Conservation (phyloP, 92 coral and sea anemone species). For the Palythoa caribaeorum region DNA sequence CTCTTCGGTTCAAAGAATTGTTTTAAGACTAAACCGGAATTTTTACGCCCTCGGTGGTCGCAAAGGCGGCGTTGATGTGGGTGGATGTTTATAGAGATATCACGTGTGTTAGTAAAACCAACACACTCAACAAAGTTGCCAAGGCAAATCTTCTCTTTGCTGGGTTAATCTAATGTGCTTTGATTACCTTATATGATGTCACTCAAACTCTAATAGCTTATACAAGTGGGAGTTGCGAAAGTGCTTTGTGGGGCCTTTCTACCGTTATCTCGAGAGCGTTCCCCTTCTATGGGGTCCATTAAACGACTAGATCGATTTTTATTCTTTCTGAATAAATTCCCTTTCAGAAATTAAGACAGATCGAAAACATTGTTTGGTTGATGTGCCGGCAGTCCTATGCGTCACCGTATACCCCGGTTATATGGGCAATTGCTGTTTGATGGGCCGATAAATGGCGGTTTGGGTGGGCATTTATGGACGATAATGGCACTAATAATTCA, state of each 20-base stretch:
- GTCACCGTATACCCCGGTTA: constrained; percentile 39
- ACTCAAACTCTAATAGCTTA: constrained; percentile 26
- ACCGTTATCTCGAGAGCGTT: background rate
- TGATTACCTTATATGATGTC: constrained; percentile 31
- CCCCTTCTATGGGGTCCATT: background rate
- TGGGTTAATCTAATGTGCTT: constrained; percentile 41
- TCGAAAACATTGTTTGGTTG: constrained; percentile 27
- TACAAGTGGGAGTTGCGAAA: constrained; percentile 2
- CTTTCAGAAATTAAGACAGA: constrained; percentile 11
- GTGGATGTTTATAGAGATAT: constrained; percentile 34
- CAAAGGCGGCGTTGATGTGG: no score
- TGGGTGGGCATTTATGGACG: constrained; percentile 44
- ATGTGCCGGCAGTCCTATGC: constrained; percentile 47
- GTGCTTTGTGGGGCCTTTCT: background rate
- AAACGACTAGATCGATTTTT: background rate
- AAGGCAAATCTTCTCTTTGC: constrained; percentile 47
- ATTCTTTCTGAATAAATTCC: background rate
- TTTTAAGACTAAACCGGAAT: background rate
- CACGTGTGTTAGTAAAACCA: constrained; percentile 35
- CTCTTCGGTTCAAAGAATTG: constrained; percentile 8
- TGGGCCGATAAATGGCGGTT: constrained; percentile 39
- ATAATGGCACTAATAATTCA: constrained; percentile 9
- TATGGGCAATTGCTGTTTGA: constrained; percentile 49
- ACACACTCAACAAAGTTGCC: constrained; percentile 33
- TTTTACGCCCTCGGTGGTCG: constrained; percentile 20